phyloP scores from a whole-genome alignment of 2,113 vertebrate genomes.

The Ornithorhynchus anatinus region DNA sequence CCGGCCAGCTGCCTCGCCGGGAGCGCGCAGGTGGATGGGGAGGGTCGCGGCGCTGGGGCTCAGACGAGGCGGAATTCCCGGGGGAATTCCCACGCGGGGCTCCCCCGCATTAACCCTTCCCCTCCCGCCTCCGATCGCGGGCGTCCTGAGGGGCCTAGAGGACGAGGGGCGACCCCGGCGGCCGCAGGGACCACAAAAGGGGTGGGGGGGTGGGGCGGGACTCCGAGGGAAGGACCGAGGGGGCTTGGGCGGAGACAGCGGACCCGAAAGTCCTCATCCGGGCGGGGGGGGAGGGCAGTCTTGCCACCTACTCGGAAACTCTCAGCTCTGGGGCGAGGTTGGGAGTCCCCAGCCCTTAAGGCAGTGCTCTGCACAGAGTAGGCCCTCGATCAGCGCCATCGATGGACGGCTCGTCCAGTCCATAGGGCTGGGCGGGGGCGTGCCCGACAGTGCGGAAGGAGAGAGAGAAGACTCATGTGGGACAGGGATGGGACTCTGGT shows the following conservation, averaged over 20 bases:
- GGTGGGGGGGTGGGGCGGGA: not conserved
- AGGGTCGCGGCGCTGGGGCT: not conserved
- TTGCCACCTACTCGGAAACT: too few species aligned
- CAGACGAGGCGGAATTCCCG: constrained; percentile 15
- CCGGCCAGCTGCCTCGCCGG: constrained; percentile 43
- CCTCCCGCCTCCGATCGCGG: constrained; percentile 13
- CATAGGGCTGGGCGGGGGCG: too few species aligned
- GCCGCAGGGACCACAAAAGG: not conserved
- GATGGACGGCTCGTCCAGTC: too few species aligned
- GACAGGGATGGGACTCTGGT: too few species aligned
- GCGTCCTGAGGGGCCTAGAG: not conserved
- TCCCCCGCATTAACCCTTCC: not conserved
- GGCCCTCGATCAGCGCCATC: too few species aligned
- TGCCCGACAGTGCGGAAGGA: too few species aligned
- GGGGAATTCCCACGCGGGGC: not conserved
- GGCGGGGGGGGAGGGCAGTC: not conserved
- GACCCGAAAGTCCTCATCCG: too few species aligned
- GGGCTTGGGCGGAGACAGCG: not conserved
- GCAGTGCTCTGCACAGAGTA: too few species aligned
- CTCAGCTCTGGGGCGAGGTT: too few species aligned
- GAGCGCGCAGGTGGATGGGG: constrained; percentile 35
- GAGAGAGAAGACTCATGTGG: too few species aligned
- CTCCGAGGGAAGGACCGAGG: not conserved
- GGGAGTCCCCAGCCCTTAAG: too few species aligned
- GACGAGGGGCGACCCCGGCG: not conserved